These are phyloP conservation scores for Indri indri DNA, from an alignment of 2,113 vertebrate genomes.

Conservation along the genomic window DNA sequence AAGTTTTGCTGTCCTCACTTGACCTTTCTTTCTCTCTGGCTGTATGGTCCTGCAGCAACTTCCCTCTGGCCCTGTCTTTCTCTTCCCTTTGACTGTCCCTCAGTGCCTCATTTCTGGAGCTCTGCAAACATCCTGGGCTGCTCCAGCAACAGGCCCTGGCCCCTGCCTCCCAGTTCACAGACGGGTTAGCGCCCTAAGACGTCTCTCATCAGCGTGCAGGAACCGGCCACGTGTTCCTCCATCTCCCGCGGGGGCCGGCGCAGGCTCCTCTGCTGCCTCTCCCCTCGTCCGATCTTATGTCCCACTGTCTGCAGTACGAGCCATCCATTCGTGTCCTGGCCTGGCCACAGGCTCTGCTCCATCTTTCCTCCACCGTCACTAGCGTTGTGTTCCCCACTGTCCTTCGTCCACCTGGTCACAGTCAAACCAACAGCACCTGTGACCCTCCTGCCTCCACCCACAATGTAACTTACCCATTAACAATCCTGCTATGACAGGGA, in stretches of 20 bases:
- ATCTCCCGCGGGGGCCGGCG: not conserved
- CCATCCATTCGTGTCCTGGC: rapidly evolving
- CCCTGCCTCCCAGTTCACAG: not conserved
- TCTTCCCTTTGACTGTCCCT: not conserved
- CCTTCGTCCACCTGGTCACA: not conserved
- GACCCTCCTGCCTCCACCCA: not conserved
- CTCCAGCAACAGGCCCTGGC: not conserved
- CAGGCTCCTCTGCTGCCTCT: not conserved
- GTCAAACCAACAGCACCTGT: not conserved
- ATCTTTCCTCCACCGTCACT: not conserved
- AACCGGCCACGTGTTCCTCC: not conserved
- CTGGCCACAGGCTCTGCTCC: not conserved
- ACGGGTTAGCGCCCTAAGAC: not conserved
- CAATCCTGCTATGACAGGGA: not conserved
- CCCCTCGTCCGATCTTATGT: not conserved
- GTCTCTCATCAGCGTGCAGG: not conserved
- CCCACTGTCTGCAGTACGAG: not conserved
- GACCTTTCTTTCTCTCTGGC: not conserved
- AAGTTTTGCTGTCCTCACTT: not conserved
- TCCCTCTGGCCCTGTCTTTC: not conserved
- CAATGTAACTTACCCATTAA: rapidly evolving
- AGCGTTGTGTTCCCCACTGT: not conserved
- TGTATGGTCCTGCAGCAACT: not conserved
- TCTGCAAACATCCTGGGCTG: not conserved
- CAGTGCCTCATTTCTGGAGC: not conserved